Percentiles rank a stretch among this genome's conserved stretches.
Evolutionary conservation across 2,797 vertebrate species (phyloP).

Genomic region (Eutrigla gurnardus): DNA sequence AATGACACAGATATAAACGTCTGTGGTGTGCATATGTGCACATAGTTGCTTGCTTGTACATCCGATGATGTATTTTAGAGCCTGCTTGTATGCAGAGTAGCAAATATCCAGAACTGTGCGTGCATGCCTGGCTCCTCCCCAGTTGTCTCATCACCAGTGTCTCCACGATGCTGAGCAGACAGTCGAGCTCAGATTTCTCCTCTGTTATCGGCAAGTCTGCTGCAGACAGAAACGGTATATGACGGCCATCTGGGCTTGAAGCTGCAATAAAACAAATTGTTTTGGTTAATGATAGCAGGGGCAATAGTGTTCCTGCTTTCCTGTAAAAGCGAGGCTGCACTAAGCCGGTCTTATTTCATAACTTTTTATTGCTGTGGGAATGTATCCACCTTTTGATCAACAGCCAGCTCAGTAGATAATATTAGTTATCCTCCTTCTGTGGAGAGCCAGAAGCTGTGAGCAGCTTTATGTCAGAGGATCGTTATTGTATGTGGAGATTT

Average conservation of each 20-base stretch:
- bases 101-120: constrained; percentile 20
- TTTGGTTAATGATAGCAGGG: constrained; percentile 39
- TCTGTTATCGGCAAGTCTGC: constrained; percentile 26
- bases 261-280: constrained; percentile 48
- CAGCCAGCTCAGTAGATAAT: constrained; percentile 29
- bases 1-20: background rate
- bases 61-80: constrained; percentile 17
- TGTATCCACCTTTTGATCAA: constrained; percentile 43
- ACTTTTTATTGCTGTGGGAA: constrained; percentile 40
- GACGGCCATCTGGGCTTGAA: constrained; percentile 22
- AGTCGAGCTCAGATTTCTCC: constrained; percentile 52
- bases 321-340: constrained; percentile 11
- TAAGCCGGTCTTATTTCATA: constrained; percentile 28
- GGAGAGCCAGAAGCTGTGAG: constrained; percentile 21
- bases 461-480: constrained; percentile 18
- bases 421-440: constrained; percentile 12
- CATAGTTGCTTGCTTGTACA: background rate
- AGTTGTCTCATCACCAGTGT: constrained; percentile 58
- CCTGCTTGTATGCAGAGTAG: background rate
- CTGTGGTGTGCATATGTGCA: background rate
- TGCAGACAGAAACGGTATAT: constrained; percentile 22
- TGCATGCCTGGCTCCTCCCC: constrained; percentile 42
- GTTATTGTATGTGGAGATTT: constrained; percentile 40
- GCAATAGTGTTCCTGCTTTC: background rate
- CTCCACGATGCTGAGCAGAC: constrained; percentile 60